Conservation (phyloP, 2,797 vertebrate species). For the Novumbra hubbsi region DNA sequence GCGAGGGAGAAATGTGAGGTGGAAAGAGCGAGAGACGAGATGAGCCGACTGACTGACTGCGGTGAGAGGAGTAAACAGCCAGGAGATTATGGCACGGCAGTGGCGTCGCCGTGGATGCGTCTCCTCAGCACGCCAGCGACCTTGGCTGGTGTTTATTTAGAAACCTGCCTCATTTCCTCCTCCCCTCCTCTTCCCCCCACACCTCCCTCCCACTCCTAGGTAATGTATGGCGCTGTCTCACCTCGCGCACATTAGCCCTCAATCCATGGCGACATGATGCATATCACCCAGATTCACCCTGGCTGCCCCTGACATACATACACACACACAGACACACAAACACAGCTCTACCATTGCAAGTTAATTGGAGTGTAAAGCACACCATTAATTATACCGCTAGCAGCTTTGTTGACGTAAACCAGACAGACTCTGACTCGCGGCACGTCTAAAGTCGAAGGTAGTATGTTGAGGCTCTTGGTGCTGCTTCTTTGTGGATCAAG, state of each 20-base stretch:
- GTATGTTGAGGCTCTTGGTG: neutral
- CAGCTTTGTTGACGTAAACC: constrained; percentile 50
- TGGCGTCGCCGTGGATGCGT: constrained; percentile 55
- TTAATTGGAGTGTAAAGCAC: constrained; percentile 67
- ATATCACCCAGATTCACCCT: constrained; percentile 40
- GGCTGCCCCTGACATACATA: constrained; percentile 35
- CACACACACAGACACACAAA: constrained; percentile 13
- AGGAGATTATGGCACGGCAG: constrained; percentile 48
- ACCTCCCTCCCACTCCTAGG: constrained; percentile 8
- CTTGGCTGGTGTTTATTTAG: constrained; percentile 63
- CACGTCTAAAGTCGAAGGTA: neutral
- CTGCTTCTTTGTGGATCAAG: neutral
- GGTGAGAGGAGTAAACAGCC: constrained; percentile 51
- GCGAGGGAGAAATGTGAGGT: constrained; percentile 5
- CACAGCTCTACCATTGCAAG: constrained; percentile 41
- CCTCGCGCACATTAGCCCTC: constrained; percentile 56
- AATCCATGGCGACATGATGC: constrained; percentile 43
- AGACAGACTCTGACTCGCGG: constrained; percentile 29
- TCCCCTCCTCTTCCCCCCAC: neutral
- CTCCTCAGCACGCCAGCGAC: constrained; percentile 51
- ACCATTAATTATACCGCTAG: constrained; percentile 67
- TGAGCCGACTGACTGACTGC: constrained; percentile 21
- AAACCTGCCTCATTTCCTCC: constrained; percentile 61
- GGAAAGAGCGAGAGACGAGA: constrained; percentile 1
- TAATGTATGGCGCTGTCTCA: constrained; percentile 51